Evolutionary conservation across 2,888 invertebrate genomes (phyloP).

Genomic region (Acanthococcus lagerstroemiae): DNA sequence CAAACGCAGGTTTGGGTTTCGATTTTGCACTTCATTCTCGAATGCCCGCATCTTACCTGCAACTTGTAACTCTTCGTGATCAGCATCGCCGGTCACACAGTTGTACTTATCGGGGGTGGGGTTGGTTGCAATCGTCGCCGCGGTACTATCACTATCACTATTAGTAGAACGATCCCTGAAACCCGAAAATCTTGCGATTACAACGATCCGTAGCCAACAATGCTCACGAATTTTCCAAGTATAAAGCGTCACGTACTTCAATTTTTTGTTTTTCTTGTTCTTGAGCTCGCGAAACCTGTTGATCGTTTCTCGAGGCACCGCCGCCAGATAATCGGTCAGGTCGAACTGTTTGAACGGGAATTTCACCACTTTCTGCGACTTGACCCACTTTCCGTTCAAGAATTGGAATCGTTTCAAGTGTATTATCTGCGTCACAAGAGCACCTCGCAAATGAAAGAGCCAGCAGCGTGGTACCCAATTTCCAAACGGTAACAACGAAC

Average conservation of each 20-base stretch:
- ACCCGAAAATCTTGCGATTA: too few relatives aligned
- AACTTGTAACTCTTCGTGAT: neutral
- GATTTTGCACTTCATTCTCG: too few relatives aligned
- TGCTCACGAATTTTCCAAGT: too few relatives aligned
- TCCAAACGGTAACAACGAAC: neutral
- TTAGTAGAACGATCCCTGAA: too few relatives aligned
- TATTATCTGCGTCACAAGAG: constrained; percentile 79
- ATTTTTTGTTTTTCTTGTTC: constrained; percentile 38
- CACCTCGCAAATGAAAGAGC: constrained; percentile 35
- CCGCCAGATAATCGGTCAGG: constrained; percentile 74
- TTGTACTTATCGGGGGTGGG: neutral
- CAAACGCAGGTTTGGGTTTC: too few relatives aligned
- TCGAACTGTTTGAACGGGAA: constrained; percentile 80
- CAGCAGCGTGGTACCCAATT: too few relatives aligned
- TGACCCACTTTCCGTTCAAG: constrained; percentile 84
- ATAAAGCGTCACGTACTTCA: constrained; percentile 28
- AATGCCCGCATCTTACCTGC: neutral
- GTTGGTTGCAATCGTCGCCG: neutral
- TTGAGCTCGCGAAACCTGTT: constrained; percentile 53
- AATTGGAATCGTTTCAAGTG: constrained; percentile 88
- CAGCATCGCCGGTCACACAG: neutral
- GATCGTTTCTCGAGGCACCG: constrained; percentile 67
- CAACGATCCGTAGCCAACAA: too few relatives aligned
- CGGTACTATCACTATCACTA: neutral
- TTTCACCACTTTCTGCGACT: constrained; percentile 85